These are phyloP conservation scores for Hormiphora californensis DNA, from an alignment of 37 sponge, comb jelly and placozoan species.

Conservation along the genomic window DNA sequence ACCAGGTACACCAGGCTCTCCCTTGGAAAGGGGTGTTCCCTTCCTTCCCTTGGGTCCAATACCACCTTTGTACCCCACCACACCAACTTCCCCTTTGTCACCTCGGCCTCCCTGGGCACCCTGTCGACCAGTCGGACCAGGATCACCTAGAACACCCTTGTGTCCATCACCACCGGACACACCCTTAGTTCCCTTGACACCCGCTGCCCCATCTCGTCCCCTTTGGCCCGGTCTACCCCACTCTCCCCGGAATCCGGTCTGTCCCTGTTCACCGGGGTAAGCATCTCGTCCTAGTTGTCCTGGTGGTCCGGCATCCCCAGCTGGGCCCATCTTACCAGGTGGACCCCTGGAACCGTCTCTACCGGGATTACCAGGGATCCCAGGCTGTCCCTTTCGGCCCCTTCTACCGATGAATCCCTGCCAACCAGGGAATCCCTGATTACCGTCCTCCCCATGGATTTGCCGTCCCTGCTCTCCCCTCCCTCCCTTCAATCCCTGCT, in stretches of 20 bases:
- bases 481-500: constrained; percentile 12
- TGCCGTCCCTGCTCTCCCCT: too few relatives aligned
- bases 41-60: not conserved
- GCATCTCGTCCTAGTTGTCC: too few relatives aligned
- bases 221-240: not conserved
- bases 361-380: not conserved
- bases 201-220: not conserved
- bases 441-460: too few relatives aligned
- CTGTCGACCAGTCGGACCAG: not conserved
- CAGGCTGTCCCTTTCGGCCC: constrained; percentile 32
- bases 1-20: not conserved
- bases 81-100: constrained; percentile 5
- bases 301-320: too few relatives aligned
- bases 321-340: not conserved
- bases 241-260: not conserved
- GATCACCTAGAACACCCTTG: constrained; percentile 2
- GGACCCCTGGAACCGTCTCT: not conserved
- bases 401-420: constrained; percentile 42
- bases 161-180: not conserved
- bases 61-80: not conserved
- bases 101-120: not conserved
- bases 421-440: not conserved
- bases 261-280: too few relatives aligned
- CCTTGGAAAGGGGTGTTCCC: not conserved
- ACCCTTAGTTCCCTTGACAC: not conserved